These are phyloP conservation scores for Tylochromis polylepis DNA, from an alignment of 2,113 vertebrate species.

Conservation along the genomic window DNA sequence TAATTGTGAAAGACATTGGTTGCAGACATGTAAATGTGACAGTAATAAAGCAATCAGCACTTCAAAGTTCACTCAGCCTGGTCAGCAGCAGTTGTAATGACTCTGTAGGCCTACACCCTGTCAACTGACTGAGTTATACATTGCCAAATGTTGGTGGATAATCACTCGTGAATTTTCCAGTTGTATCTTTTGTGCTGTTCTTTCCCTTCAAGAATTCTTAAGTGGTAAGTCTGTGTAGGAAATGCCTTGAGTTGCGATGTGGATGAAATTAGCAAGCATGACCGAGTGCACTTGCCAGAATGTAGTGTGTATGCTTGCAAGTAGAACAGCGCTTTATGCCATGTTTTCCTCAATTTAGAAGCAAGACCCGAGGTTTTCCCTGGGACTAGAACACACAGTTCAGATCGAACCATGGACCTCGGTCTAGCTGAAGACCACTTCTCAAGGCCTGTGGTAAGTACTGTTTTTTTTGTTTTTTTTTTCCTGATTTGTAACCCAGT, in stretches of 20 bases:
- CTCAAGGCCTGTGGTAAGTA: slow-evolving; percentile 85
- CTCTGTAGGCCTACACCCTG: not conserved
- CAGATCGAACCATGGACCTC: slow-evolving; percentile 83
- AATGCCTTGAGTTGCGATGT: not conserved
- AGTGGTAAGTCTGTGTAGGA: not conserved
- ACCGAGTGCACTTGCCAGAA: not conserved
- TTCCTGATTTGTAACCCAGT: not conserved
- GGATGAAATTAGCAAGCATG: not conserved
- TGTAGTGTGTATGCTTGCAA: not conserved
- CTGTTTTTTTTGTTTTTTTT: not conserved
- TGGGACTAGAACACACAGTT: slow-evolving; percentile 66
- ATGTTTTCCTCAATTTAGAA: slow-evolving; percentile 60
- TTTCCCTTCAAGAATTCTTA: not conserved
- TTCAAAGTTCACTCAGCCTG: slow-evolving; percentile 12
- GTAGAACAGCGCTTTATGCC: not conserved
- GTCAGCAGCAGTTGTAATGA: not conserved
- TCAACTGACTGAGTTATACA: slow-evolving; percentile 27
- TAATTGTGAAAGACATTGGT: not conserved
- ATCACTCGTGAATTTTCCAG: not conserved
- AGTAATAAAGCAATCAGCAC: not conserved
- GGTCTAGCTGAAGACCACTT: slow-evolving; percentile 94
- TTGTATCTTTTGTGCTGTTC: not conserved
- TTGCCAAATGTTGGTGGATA: not conserved
- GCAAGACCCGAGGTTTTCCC: slow-evolving; percentile 63
- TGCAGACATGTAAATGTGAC: not conserved